Conservation (phyloP, 2,113 vertebrate genomes). For the Osmerus eperlanus region DNA sequence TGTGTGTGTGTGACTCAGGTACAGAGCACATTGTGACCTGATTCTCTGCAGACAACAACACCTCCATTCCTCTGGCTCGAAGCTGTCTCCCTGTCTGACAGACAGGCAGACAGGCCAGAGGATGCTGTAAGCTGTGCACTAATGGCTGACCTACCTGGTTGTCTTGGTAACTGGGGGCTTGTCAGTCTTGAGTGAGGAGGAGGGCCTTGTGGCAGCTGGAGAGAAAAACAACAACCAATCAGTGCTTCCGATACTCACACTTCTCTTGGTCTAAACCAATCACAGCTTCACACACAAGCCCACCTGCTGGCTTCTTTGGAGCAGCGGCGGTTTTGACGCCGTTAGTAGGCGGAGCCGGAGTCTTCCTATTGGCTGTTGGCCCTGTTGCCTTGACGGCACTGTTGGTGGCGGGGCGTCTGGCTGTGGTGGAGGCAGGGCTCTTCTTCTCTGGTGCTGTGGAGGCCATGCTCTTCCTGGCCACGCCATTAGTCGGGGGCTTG, state of each 20-base stretch:
- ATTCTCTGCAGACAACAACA: conserved; percentile 13
- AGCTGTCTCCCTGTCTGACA: background rate
- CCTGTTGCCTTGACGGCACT: conserved; percentile 49
- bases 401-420: conserved; percentile 28
- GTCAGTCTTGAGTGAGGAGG: conserved; percentile 51
- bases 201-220: conserved; percentile 48
- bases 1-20: conserved; percentile 52
- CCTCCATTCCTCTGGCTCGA: too few species aligned
- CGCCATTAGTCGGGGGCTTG: conserved; percentile 56
- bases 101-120: background rate
- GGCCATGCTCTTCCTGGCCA: conserved; percentile 46
- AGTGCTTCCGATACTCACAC: conserved; percentile 4
- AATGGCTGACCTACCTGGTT: conserved; percentile 65
- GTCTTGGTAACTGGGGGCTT: conserved; percentile 66
- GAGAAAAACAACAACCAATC: conserved; percentile 28
- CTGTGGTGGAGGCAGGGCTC: conserved; percentile 25
- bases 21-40: conserved; percentile 44
- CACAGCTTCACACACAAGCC: background rate
- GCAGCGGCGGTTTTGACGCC: conserved; percentile 58
- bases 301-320: conserved; percentile 66
- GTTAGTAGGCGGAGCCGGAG: conserved; percentile 39
- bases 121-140: conserved; percentile 11
- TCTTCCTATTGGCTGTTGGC: conserved; percentile 57
- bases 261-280: background rate
- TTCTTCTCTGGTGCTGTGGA: conserved; percentile 64